These are phyloP conservation scores for Calameuta filiformis DNA, from an alignment of 2,888 invertebrate genomes.

Conservation along the genomic window DNA sequence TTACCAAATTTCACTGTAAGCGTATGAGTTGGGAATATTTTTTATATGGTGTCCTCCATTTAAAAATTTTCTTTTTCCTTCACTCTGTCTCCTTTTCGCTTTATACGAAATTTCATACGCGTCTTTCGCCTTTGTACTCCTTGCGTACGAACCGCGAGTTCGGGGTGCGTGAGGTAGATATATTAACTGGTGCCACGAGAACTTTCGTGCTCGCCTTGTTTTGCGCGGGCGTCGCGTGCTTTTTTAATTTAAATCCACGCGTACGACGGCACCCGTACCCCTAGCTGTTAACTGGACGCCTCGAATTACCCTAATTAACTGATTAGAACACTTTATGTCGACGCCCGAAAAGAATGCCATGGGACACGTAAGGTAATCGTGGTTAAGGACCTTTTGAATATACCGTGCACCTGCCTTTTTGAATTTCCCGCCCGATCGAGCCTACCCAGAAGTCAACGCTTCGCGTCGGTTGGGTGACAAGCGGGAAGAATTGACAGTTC, in stretches of 20 bases:
- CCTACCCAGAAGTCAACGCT: neutral
- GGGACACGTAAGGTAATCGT: neutral
- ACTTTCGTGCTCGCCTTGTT: neutral
- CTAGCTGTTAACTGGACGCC: slow-evolving; percentile 4
- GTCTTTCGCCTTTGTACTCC: neutral
- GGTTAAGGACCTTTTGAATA: neutral
- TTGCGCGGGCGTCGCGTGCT: slow-evolving; percentile 16
- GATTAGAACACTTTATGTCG: slow-evolving; percentile 21
- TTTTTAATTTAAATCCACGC: slow-evolving; percentile 19
- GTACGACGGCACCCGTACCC: neutral
- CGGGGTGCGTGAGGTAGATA: neutral
- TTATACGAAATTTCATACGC: neutral
- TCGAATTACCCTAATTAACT: slow-evolving; percentile 25
- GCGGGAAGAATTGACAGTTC: neutral
- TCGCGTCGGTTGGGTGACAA: neutral
- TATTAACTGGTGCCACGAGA: slow-evolving; percentile 1
- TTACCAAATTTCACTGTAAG: slow-evolving; percentile 17
- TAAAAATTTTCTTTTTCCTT: neutral
- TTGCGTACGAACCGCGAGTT: neutral
- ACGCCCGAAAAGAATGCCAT: slow-evolving; percentile 14
- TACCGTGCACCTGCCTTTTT: neutral
- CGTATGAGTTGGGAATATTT: slow-evolving; percentile 8
- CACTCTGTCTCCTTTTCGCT: neutral
- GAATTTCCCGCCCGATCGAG: neutral
- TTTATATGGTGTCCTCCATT: slow-evolving; percentile 22